Base-by-base conservation (phyloP, 2,113 vertebrate species). In the Prolemur simus region DNA sequence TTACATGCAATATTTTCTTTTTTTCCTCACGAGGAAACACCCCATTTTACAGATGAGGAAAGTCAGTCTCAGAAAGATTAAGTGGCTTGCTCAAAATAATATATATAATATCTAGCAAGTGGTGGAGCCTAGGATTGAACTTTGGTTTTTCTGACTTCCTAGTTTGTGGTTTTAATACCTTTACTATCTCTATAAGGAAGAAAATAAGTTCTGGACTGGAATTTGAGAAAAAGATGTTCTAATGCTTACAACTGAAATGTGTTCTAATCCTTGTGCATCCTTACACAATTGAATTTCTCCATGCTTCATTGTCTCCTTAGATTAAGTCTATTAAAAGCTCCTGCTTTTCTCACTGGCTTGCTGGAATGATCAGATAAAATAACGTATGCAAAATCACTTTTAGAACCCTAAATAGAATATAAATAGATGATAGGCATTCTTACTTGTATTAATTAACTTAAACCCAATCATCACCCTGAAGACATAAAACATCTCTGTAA, bases 311-410 rank as follows among this genome's bases (percentile, higher is more conserved):
- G 2, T 45, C 34, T 87, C 77, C 42, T 91, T 94, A 73, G 69
- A 84, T 56, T 82, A 92, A 89, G 74, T 87, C 37, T 52, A 58
- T 23, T 82, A 58, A 80, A 87, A 63, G 1, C 6, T 80, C 11
- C 21, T 60, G 29, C 42, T 54, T 39, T 78, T 78, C 34, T 78
- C 63, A 95, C 23, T 63, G 56, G 3, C 47, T 87, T 93, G 20
- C 42, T 85, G 23, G 10, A 85, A 93, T 85, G 6, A 93, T 45
- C n/a, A 85, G 76, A 17, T 69, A n/a, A 95, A 96, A 92, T 14
- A 64, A 76, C 25, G 4, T 49, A 80, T 45, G 8, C 29, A 87
- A 73, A 69, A 54, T 69, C 13, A 82, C 49, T 84, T 86, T 80
- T n/a, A 84, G 74, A 84, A 58, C 21, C 78, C 25, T 69, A 29